Conservation (phyloP, 2,888 invertebrate species). For the Heteropelma amictum region DNA sequence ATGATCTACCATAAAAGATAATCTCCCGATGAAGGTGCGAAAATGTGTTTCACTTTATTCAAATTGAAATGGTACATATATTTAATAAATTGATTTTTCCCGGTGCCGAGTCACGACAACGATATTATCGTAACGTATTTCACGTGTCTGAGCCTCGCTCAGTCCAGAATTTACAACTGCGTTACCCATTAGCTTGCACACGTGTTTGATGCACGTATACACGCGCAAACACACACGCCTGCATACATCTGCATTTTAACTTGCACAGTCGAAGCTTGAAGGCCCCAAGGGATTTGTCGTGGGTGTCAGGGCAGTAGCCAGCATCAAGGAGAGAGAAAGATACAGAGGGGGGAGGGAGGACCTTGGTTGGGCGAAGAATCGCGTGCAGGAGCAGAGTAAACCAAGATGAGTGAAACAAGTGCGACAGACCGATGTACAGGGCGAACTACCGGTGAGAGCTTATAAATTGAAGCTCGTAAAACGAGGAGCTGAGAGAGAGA, state of each 20-base stretch:
- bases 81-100: conserved; percentile 12
- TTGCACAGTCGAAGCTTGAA: conserved; percentile 25
- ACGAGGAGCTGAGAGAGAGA: conserved; percentile 38
- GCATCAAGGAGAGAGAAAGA: neutral
- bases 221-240: no score
- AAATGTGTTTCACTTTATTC: neutral
- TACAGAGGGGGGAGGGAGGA: conserved; percentile 14
- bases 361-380: conserved; percentile 19
- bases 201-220: neutral
- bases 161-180: conserved; percentile 30
- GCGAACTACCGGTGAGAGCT: conserved; percentile 8
- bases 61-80: neutral
- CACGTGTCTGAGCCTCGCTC: conserved; percentile 22
- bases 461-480: conserved; percentile 48
- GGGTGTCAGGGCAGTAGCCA: conserved; percentile 41
- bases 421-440: conserved; percentile 28
- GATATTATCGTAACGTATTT: conserved; percentile 29
- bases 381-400: conserved; percentile 2
- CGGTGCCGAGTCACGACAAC: conserved; percentile 17
- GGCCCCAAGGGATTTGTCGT: conserved; percentile 42
- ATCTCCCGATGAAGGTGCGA: neutral
- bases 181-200: conserved; percentile 15
- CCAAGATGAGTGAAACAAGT: conserved; percentile 45
- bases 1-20: no score
- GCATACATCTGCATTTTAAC: no score